Evolutionary conservation across 2,797 vertebrate species (phyloP).

Genomic region (Labroides dimidiatus): DNA sequence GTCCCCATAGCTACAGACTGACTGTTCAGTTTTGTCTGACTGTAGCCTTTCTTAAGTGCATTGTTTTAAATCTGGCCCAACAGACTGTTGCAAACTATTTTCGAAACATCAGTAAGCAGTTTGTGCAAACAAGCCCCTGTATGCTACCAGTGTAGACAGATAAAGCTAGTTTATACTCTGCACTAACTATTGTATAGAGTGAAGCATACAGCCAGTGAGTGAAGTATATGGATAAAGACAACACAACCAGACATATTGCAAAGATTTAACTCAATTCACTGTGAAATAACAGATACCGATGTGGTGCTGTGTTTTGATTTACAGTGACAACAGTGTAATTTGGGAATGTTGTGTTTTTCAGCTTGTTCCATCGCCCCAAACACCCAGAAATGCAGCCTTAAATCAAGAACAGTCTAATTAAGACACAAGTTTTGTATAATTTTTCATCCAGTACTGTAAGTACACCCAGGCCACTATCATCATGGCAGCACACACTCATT

Average conservation of each 20-base stretch:
- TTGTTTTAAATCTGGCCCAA: no score
- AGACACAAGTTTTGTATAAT: slow-evolving; percentile 5
- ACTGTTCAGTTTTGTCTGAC: no score
- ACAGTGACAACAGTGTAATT: slow-evolving; percentile 3
- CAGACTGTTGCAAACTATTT: no score
- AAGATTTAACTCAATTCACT: background rate
- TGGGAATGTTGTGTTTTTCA: slow-evolving; percentile 2
- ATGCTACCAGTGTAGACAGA: background rate
- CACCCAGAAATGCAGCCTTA: background rate
- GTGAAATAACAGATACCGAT: background rate
- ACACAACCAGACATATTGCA: background rate
- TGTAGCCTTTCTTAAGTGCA: no score
- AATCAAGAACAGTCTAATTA: slow-evolving; percentile 26
- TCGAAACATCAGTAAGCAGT: background rate
- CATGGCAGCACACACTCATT: slow-evolving; percentile 23
- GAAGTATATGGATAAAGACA: slow-evolving; percentile 1
- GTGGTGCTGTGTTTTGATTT: background rate
- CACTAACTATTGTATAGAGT: no score
- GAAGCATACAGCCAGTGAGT: background rate
- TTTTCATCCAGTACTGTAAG: background rate
- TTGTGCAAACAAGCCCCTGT: background rate
- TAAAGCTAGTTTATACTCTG: no score
- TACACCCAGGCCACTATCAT: slow-evolving; percentile 7
- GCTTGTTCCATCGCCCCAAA: background rate
- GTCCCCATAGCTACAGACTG: no score